These are phyloP conservation scores for Drosophila virilis DNA, from an alignment of 1,140 invertebrate genomes.

Conservation along the genomic window DNA sequence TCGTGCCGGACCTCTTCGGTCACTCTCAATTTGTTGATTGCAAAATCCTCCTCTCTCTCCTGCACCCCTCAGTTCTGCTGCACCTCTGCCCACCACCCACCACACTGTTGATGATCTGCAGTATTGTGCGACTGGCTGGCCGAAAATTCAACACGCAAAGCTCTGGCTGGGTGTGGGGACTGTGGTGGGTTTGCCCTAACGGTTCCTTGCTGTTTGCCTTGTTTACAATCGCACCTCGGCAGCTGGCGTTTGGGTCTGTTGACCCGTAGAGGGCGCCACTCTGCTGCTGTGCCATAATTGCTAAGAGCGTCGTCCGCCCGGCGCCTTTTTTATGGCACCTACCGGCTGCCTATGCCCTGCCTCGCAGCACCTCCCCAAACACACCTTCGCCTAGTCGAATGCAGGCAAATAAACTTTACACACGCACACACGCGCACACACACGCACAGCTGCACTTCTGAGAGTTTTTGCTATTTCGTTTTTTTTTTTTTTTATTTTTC, in stretches of 20 bases:
- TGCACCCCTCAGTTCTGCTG: too few relatives aligned
- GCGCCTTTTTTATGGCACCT: slow-evolving; percentile 77
- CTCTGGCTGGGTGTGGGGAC: background rate
- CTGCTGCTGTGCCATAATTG: slow-evolving; percentile 68
- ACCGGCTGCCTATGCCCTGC: background rate
- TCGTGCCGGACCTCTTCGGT: slow-evolving; percentile 7
- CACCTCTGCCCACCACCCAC: background rate
- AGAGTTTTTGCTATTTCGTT: slow-evolving; percentile 11
- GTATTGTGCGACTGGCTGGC: background rate
- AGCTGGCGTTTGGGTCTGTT: slow-evolving; percentile 49
- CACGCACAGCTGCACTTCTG: slow-evolving; percentile 20
- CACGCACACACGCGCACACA: slow-evolving; percentile 26
- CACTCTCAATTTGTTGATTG: slow-evolving; percentile 78
- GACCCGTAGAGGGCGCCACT: slow-evolving; percentile 64
- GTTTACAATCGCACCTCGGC: slow-evolving; percentile 76
- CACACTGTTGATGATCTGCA: slow-evolving; percentile 19
- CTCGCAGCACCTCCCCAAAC: background rate
- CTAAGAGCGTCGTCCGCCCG: slow-evolving; percentile 64
- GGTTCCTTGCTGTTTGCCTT: slow-evolving; percentile 11
- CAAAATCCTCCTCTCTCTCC: background rate
- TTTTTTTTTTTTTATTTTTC: slow-evolving; percentile 30
- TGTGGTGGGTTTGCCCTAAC: too few relatives aligned
- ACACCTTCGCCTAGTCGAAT: background rate
- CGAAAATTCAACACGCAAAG: slow-evolving; percentile 40
- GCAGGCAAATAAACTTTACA: slow-evolving; percentile 60